Conservation (phyloP, 2,888 invertebrate species). For the Pristionchus fissidentatus region DNA sequence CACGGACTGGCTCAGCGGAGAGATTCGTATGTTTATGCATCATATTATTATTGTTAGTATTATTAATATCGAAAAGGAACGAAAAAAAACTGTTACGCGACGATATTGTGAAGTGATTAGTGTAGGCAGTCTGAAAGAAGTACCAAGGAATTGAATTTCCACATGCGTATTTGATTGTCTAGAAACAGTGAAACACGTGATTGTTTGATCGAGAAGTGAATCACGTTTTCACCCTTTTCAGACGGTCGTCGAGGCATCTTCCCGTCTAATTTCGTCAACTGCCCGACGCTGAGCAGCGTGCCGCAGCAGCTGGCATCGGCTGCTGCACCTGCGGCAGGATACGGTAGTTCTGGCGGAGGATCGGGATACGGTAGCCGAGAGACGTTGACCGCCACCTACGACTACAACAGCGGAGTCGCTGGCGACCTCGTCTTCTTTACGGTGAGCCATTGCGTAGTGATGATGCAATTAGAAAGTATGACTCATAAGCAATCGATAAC, state of each 20-base stretch:
- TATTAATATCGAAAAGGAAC: too few relatives aligned
- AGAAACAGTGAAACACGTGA: too few relatives aligned
- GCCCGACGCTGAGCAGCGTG: slow-evolving; percentile 54
- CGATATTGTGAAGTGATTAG: too few relatives aligned
- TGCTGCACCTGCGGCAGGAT: neutral
- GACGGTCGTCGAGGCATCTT: slow-evolving; percentile 67
- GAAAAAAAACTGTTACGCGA: too few relatives aligned
- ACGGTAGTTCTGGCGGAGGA: neutral
- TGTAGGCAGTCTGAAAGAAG: too few relatives aligned
- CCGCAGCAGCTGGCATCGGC: slow-evolving; percentile 43
- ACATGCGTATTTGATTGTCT: too few relatives aligned
- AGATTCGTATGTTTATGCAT: slow-evolving; percentile 48
- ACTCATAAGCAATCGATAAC: too few relatives aligned
- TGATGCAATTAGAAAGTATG: too few relatives aligned
- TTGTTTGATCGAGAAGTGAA: too few relatives aligned
- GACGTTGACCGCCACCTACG: slow-evolving; percentile 63
- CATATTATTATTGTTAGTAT: neutral
- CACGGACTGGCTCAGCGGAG: slow-evolving; percentile 71
- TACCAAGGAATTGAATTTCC: too few relatives aligned
- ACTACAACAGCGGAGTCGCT: slow-evolving; percentile 64
- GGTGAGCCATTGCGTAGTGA: neutral
- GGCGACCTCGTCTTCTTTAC: slow-evolving; percentile 54
- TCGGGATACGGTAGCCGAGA: neutral
- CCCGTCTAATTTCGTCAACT: slow-evolving; percentile 64
- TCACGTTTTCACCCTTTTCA: too few relatives aligned